A percentile compares a stretch with the other conserved stretches of the same genome.
These are phyloP conservation scores for Drosophila yooni DNA, from an alignment of 2,888 invertebrate species.

Conservation along the genomic window DNA sequence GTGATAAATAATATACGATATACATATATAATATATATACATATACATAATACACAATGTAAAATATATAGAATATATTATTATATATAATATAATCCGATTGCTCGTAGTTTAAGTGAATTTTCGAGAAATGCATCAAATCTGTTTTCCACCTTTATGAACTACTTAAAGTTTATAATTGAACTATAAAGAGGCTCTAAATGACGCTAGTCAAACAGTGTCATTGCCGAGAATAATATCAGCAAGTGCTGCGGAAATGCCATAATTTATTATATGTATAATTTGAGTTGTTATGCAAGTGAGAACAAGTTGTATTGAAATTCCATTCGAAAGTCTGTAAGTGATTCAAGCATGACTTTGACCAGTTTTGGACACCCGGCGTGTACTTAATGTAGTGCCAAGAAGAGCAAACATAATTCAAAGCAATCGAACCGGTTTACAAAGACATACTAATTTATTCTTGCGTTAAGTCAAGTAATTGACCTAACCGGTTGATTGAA, in stretches of 20 bases:
- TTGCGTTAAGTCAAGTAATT: not conserved
- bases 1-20: no score
- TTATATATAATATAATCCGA: not conserved
- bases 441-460: not conserved
- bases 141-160: slow-evolving; percentile 7
- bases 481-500: not conserved
- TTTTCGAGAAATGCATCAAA: slow-evolving; percentile 5
- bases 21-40: not conserved
- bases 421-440: slow-evolving; percentile 52
- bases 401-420: slow-evolving; percentile 8
- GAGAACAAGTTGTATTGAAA: not conserved
- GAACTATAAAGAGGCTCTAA: slow-evolving; percentile 5
- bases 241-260: not conserved
- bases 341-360: slow-evolving; percentile 9
- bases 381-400: slow-evolving; percentile 53
- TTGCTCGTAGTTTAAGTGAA: not conserved
- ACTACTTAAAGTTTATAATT: slow-evolving; percentile 21
- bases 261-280: not conserved
- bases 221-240: not conserved
- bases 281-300: not conserved
- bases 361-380: slow-evolving; percentile 30
- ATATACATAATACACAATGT: not conserved
- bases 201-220: not conserved
- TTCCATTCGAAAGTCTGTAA: not conserved
- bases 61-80: not conserved